Evolutionary conservation across 2,888 invertebrate species (phyloP), one percentile per base, ranked within the genome.

Genomic region (Elysia crispata): DNA sequence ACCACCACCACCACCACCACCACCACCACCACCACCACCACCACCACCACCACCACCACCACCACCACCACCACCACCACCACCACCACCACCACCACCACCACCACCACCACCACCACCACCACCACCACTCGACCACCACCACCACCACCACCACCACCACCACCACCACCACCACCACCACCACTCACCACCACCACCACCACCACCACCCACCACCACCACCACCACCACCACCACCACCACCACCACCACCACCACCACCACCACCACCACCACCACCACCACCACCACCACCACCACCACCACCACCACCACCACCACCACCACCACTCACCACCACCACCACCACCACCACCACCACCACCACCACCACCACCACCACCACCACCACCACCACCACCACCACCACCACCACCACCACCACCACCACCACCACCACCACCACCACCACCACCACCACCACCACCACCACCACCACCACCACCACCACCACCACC

Each of bases 391-490:
- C 74, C 57, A 28, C 74, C 57, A 31, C 74, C 57, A 25, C 74
- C 57, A 54, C 74, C 25, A 54, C 57, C 25, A 57, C 54, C 57
- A 28, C 74, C 15, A 23, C n/a, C 57, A 57, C 74, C 57, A 57
- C 74, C 57, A 57, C 74, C 57, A 57, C 74, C 57, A 57, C 74
- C 57, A 57, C 74, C 57, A 28, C 74, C 57, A 23, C 74, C 28
- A 60, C 54, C 57, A 60, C 60, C 25, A 54, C 5, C 62, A 30
- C 54, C 57, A 74, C 54, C 15, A 20, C 54, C 64, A 54, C 49
- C 64, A 25, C 41, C 76, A 25, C 76, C 70, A 76, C 69, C 70
- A 70, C 70, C 77, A 69, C 69, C 76, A n/a, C 74, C 57, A 54
- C 74, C 57, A 54, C 74, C 57, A 74, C 74, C 57, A 74, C 74